Conservation (phyloP, 2,888 invertebrate genomes). For the Mythimna pallens region DNA sequence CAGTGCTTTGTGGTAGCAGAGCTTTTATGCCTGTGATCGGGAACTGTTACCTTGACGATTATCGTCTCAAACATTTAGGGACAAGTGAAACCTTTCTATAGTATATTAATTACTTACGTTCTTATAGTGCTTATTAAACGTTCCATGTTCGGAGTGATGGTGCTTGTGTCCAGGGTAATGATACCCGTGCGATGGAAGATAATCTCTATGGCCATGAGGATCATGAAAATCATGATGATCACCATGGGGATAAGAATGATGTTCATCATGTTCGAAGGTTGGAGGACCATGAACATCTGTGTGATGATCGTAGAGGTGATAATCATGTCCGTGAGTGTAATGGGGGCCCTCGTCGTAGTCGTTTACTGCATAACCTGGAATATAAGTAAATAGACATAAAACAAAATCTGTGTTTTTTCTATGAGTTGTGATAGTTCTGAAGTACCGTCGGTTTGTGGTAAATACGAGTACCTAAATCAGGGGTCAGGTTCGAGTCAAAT, state of each 20-base stretch:
- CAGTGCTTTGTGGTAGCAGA: not conserved
- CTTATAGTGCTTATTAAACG: constrained; percentile 79
- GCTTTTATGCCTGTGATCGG: too few species aligned
- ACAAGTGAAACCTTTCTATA: not conserved
- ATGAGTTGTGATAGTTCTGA: not conserved
- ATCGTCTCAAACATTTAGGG: not conserved
- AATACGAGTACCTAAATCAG: not conserved
- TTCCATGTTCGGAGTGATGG: constrained; percentile 68
- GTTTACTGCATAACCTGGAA: constrained; percentile 77
- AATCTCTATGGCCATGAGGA: constrained; percentile 59
- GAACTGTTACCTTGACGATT: not conserved
- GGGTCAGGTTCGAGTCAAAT: too few species aligned
- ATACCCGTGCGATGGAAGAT: constrained; percentile 46
- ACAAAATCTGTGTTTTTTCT: not conserved
- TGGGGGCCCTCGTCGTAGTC: constrained; percentile 82
- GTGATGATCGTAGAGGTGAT: constrained; percentile 71
- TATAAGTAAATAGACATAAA: not conserved
- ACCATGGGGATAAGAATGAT: constrained; percentile 22
- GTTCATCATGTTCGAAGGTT: constrained; percentile 46
- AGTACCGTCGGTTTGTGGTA: too few species aligned
- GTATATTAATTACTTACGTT: constrained; percentile 75
- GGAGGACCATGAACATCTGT: constrained; percentile 67
- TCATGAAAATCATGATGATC: constrained; percentile 62
- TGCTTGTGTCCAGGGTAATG: constrained; percentile 68
- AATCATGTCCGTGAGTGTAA: constrained; percentile 77